Evolutionary conservation across 2,888 invertebrate genomes (phyloP), one percentile per base, ranked within the genome.

Genomic region (Philopedon plagiatum): DNA sequence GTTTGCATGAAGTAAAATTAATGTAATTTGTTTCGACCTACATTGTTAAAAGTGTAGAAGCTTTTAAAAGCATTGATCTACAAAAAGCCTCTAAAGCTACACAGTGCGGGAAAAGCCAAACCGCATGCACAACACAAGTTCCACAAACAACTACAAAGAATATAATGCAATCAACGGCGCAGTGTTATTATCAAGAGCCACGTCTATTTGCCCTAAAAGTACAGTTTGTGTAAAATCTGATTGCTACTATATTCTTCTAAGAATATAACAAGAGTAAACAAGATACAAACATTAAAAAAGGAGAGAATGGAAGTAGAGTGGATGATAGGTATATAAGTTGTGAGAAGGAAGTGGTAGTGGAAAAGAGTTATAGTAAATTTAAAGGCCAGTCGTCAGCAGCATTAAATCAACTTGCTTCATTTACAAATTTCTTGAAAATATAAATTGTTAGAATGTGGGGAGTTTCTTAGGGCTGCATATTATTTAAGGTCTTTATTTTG

Each of bases 221-320:
- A 26, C 19, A 9, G 1, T 46, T 44, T 9, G 21, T 60, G 23
- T 61, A 32, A 32, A 34, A 39, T 61, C 49, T 61, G 67, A 61
- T 46, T 68, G 68, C 61, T 54, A 68, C 61, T 51, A 68, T 68
- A 68, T 68, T 68, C 68, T 41, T 61, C 54, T 60, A 51, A 67
- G 60, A 18, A 37, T 46, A 60, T 13, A 26, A 62, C 26, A 60
- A 60, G 26, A 57, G 32, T 46, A 62, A 29, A 44, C 57, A 21
- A 44, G 41, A 29, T n/a, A 49, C 26, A 49, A 65, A 65, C 23
- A 46, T 44, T 41, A 29, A 56, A 56, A 32, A 44, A 5, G 5
- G 13, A 26, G 49, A 26, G 26, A 23, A 26, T 44, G 54, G 44
- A 57, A 41, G 26, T 29, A 60, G 2, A 23, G 9, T 39, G 60